Percentiles rank a stretch among this genome's conserved stretches.
Evolutionary conservation across 1,140 invertebrate species (phyloP).

Genomic region (Caenorhabditis brenneri): DNA sequence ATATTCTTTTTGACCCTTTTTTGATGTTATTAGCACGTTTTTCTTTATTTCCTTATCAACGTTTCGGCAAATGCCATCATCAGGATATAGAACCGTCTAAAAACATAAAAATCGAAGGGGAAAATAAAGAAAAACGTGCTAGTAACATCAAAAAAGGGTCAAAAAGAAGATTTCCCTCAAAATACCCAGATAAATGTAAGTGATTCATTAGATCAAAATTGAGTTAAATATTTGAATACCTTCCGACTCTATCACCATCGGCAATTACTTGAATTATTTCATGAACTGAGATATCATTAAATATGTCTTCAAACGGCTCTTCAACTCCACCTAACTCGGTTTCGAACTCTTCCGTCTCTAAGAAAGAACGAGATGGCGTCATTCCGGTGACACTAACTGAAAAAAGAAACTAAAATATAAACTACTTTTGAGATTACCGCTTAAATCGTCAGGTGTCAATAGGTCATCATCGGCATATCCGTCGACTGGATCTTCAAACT

Average conservation of each 20-base stretch:
- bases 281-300: constrained; percentile 60
- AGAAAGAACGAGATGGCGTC: constrained; percentile 51
- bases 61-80: no score
- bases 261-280: constrained; percentile 68
- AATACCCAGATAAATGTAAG: no score
- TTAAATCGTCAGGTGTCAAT: constrained; percentile 61
- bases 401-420: no score
- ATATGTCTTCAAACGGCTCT: constrained; percentile 68
- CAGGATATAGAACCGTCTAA: no score
- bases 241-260: constrained; percentile 66
- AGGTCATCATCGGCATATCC: constrained; percentile 70
- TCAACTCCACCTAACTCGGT: constrained; percentile 53
- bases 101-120: no score
- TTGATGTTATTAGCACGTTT: no score
- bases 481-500: constrained; percentile 62
- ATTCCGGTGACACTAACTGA: constrained; percentile 20
- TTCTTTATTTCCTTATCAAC: no score
- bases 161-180: no score
- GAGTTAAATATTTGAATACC: constrained; percentile 50
- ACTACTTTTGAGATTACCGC: background rate
- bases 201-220: no score
- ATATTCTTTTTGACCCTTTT: no score
- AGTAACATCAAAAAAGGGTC: no score
- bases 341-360: constrained; percentile 54
- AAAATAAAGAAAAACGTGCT: no score